Percentiles rank a stretch among this genome's conserved stretches.
Evolutionary conservation across 2,888 invertebrate species (phyloP).

Genomic region (Furcula furcula): DNA sequence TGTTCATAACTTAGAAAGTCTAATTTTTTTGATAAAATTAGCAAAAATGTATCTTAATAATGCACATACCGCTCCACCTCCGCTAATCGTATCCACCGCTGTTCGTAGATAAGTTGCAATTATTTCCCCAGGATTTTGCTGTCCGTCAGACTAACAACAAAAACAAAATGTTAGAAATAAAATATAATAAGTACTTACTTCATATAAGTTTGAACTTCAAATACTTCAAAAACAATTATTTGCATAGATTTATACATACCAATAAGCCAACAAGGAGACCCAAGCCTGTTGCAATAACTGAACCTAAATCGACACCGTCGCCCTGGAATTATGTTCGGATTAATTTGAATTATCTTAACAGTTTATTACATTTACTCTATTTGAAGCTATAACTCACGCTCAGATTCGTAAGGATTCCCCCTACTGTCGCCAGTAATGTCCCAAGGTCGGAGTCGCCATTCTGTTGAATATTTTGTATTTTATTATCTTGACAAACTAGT

Average conservation of each 20-base stretch:
- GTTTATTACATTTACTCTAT: background rate
- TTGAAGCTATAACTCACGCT: slow-evolving; percentile 57
- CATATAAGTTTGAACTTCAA: too few relatives aligned
- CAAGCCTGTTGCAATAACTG: slow-evolving; percentile 63
- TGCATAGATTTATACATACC: slow-evolving; percentile 41
- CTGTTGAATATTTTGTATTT: slow-evolving; percentile 39
- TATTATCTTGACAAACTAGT: background rate
- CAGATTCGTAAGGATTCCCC: slow-evolving; percentile 67
- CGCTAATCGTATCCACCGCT: slow-evolving; percentile 67
- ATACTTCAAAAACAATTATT: background rate
- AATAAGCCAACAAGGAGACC: slow-evolving; percentile 71
- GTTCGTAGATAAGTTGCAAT: slow-evolving; percentile 68
- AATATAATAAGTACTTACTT: background rate
- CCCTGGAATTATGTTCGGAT: slow-evolving; percentile 56
- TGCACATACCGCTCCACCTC: slow-evolving; percentile 69
- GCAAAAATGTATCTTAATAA: too few relatives aligned
- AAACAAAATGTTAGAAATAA: background rate
- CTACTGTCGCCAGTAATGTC: slow-evolving; percentile 65
- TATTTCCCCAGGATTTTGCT: slow-evolving; percentile 67
- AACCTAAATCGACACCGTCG: slow-evolving; percentile 70
- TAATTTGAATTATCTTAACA: background rate
- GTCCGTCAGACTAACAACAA: slow-evolving; percentile 63
- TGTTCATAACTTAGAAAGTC: background rate
- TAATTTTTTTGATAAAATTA: too few relatives aligned
- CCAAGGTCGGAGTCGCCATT: slow-evolving; percentile 74